A percentile compares a stretch with the other conserved stretches of the same genome.
Conservation (phyloP, 2,113 vertebrate species). For the Bettongia penicillata region DNA sequence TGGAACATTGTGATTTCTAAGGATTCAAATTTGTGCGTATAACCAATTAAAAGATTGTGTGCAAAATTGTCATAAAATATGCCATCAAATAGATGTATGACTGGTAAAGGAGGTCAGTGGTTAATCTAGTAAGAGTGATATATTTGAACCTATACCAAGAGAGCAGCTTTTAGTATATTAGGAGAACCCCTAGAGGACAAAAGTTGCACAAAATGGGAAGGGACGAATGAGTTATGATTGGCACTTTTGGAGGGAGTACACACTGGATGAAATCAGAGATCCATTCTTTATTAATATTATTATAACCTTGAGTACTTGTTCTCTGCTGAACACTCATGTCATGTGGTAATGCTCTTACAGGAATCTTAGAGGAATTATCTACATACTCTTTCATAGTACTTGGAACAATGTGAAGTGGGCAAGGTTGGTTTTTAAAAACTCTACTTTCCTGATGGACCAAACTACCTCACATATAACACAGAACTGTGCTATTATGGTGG, state of each 20-base stretch:
- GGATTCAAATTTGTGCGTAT: not conserved
- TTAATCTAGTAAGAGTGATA: not conserved
- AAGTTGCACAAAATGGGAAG: not conserved
- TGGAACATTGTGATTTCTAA: not conserved
- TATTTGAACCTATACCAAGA: not conserved
- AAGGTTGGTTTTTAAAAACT: not conserved
- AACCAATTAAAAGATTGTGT: not conserved
- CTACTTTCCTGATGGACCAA: not conserved
- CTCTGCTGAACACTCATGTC: not conserved
- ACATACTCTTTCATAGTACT: not conserved
- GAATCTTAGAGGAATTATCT: not conserved
- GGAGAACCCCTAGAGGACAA: not conserved
- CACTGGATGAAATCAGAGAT: not conserved
- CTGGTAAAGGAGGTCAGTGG: not conserved
- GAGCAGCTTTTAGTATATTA: not conserved
- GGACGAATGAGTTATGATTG: not conserved
- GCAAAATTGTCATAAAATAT: not conserved
- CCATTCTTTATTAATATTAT: not conserved
- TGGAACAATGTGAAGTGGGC: not conserved
- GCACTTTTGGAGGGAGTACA: not conserved
- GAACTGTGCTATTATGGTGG: not conserved
- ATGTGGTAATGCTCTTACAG: not conserved
- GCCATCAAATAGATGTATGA: not conserved
- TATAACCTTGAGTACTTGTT: not conserved
- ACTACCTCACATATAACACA: not conserved